Evolutionary conservation across 2,797 vertebrate species (phyloP).

Genomic region (Anas bahamensis): DNA sequence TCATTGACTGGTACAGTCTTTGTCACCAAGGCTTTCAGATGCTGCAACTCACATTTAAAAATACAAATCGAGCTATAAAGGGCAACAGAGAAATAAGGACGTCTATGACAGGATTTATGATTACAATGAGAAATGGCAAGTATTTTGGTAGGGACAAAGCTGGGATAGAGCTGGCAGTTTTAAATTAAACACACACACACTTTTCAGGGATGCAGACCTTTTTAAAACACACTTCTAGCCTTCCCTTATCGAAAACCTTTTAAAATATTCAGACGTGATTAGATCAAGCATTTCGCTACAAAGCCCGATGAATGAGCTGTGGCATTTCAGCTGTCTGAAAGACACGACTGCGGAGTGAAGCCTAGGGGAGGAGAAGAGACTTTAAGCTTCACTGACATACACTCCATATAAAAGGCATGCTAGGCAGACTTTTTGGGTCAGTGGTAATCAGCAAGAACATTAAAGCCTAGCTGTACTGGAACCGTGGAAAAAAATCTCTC

Average conservation of each 20-base stretch:
- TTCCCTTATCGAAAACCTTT: slow-evolving; percentile 13
- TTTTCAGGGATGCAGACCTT: slow-evolving; percentile 23
- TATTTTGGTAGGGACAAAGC: background rate
- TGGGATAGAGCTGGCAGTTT: background rate
- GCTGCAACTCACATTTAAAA: background rate
- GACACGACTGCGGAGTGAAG: slow-evolving; percentile 61
- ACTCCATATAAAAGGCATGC: slow-evolving; percentile 64
- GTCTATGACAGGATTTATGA: background rate
- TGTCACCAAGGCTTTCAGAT: background rate
- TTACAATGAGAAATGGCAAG: background rate
- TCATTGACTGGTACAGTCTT: background rate
- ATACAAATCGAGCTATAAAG: background rate
- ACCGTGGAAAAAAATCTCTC: slow-evolving; percentile 45
- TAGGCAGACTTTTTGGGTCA: slow-evolving; percentile 74
- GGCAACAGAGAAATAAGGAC: background rate
- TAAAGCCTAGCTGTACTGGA: slow-evolving; percentile 58
- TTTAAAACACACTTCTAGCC: slow-evolving; percentile 31
- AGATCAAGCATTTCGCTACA: slow-evolving; percentile 65
- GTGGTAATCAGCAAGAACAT: slow-evolving; percentile 70
- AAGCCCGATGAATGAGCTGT: slow-evolving; percentile 45
- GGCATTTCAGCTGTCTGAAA: slow-evolving; percentile 70
- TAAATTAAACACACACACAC: background rate
- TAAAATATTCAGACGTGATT: slow-evolving; percentile 70
- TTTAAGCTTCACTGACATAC: slow-evolving; percentile 71
- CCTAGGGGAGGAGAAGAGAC: slow-evolving; percentile 66